phyloP scores from a whole-genome alignment of 2,888 invertebrate species.

The Macrosiphum euphorbiae region DNA sequence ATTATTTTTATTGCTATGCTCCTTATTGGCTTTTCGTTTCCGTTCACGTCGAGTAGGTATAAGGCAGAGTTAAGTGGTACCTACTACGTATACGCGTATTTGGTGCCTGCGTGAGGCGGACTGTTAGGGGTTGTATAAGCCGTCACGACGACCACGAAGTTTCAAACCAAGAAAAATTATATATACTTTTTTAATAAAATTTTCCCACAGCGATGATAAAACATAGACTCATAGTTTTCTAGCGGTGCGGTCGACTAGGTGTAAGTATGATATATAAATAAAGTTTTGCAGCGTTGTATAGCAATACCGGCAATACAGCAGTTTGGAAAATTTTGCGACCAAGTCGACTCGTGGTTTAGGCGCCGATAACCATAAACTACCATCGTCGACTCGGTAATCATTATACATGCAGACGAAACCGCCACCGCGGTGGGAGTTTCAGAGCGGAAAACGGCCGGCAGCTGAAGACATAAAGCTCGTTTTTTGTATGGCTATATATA shows the following conservation, averaged over 20 bases:
- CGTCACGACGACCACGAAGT: background rate
- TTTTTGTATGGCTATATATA: background rate
- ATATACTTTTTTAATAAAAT: background rate
- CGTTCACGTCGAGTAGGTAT: background rate
- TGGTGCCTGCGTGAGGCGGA: background rate
- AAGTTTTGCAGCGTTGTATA: background rate
- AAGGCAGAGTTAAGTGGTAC: background rate
- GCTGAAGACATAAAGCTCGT: background rate
- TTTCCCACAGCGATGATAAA: background rate
- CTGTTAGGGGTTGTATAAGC: background rate
- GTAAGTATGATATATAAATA: background rate
- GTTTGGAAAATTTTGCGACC: background rate
- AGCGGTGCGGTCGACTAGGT: background rate
- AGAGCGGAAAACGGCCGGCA: background rate
- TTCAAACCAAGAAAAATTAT: background rate
- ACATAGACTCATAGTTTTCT: background rate
- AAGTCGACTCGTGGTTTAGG: background rate
- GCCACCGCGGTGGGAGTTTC: background rate
- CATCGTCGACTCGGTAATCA: background rate
- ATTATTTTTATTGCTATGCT: background rate
- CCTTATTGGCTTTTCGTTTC: conserved; percentile 7
- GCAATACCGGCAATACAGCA: background rate
- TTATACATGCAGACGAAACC: background rate
- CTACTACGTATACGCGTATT: background rate
- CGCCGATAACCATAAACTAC: background rate